Base-by-base conservation (phyloP, 2,113 vertebrate species). In the Poicephalus gulielmi region DNA sequence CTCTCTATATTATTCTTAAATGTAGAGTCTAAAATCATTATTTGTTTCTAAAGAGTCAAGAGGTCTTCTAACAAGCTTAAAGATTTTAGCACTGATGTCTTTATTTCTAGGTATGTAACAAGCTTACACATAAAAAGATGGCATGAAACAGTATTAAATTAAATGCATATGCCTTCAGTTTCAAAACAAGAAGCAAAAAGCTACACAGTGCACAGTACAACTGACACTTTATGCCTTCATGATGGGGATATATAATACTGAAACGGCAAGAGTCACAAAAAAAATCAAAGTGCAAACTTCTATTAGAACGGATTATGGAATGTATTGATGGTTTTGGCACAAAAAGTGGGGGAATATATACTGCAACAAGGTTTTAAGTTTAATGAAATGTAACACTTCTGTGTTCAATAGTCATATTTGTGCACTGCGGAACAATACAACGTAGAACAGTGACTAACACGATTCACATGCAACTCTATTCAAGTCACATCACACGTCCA, bases 181-280 rank as follows among this genome's bases (percentile, higher is more conserved):
- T 85, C 78, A 78, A 90, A 97, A 95, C 68, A 95, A 92, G 70
- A 95, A 86, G 94, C 57, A 91, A 73, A 37, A 67, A 95, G 37
- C 47, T 79, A 90, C 71, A 39, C 49, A 75, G 53, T 24, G 30
- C 95, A 97, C 67, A 77, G 94, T 95, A 97, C 96, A 97, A 95
- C 69, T 96, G 96, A 98, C 93, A 96, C 94, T 98, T 98, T 98
- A 98, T 98, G 98, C 96, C 92, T 97, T 97, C 9, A 6, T 96
- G 94, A 97, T 82, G 88, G 78, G 83, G 90, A 94, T 93, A 98
- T 89, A 97, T 88, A 97, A 76, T 74, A 94, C 59, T 73, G 92
- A 94, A 97, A 97, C 68, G 90, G 91, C 94, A 96, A 91, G 95
- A 97, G 69, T 96, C 95, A 96, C 95, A 59, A 88, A 91, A 78